Evolutionary conservation across 2,888 invertebrate genomes (phyloP).

Genomic region (Helicoverpa assulta): DNA sequence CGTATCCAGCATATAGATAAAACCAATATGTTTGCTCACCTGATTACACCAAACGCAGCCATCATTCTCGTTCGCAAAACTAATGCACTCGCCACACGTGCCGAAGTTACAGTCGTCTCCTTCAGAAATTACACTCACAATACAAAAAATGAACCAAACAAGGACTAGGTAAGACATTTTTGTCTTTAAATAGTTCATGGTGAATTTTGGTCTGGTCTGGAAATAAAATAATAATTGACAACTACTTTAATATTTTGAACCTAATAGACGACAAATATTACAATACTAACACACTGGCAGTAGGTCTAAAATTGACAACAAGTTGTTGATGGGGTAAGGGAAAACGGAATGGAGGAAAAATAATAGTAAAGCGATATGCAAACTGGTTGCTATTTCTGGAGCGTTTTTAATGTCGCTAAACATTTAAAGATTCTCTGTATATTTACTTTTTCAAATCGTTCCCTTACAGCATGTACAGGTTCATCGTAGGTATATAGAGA

Average conservation of each 20-base stretch:
- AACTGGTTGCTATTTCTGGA: no score
- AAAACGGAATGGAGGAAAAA: no score
- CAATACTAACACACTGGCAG: not conserved
- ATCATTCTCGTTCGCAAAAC: slow-evolving; percentile 64
- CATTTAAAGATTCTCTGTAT: no score
- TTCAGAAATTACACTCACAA: slow-evolving; percentile 37
- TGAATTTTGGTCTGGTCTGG: slow-evolving; percentile 12
- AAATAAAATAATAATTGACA: not conserved
- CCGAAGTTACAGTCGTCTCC: slow-evolving; percentile 53
- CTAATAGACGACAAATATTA: not conserved
- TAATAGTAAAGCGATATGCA: no score
- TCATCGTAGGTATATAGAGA: no score
- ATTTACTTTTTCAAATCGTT: no score
- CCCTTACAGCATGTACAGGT: no score
- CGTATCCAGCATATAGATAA: no score
- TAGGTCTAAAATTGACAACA: no score
- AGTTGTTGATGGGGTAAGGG: no score
- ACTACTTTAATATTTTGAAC: not conserved
- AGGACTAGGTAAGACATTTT: slow-evolving; percentile 41
- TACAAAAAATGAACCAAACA: slow-evolving; percentile 30
- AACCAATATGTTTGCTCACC: slow-evolving; percentile 59
- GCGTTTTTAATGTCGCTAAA: no score
- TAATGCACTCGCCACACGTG: slow-evolving; percentile 77
- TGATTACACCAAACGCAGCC: slow-evolving; percentile 79
- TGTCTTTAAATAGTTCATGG: slow-evolving; percentile 22